Evolutionary conservation across 1,140 invertebrate species (phyloP).

Genomic region (Sipha flava): DNA sequence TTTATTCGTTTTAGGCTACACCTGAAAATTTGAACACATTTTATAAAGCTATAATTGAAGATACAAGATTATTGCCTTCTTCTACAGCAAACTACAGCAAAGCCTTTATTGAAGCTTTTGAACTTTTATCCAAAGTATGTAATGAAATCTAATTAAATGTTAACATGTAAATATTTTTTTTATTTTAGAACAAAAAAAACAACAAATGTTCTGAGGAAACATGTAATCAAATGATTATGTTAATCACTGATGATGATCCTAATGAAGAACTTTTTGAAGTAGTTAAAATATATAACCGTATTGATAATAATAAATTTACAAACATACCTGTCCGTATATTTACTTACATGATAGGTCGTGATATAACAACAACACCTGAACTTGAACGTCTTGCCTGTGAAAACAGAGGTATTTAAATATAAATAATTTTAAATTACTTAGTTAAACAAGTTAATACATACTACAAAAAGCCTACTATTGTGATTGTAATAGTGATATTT

Average conservation of each 20-base stretch:
- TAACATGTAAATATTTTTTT: constrained; percentile 4
- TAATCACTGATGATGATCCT: constrained; percentile 93
- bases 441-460: background rate
- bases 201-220: constrained; percentile 44
- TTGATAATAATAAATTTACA: constrained; percentile 49
- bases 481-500: no score
- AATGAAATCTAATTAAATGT: background rate
- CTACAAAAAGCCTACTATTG: background rate
- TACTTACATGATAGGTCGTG: constrained; percentile 92
- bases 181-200: constrained; percentile 48
- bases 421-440: background rate
- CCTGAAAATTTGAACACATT: constrained; percentile 76
- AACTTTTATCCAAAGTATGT: constrained; percentile 62
- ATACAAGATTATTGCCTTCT: constrained; percentile 51
- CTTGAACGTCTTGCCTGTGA: constrained; percentile 13
- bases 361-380: constrained; percentile 84
- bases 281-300: constrained; percentile 76
- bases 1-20: constrained; percentile 59
- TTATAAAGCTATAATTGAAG: constrained; percentile 56
- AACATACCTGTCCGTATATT: constrained; percentile 83
- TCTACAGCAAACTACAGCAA: constrained; percentile 78
- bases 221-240: constrained; percentile 96
- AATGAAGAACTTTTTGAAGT: constrained; percentile 73
- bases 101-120: constrained; percentile 79
- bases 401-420: background rate